A percentile compares a stretch with the other conserved stretches of the same genome.
Conservation (phyloP, 2,888 invertebrate genomes). For the Galerucella nymphaeae region DNA sequence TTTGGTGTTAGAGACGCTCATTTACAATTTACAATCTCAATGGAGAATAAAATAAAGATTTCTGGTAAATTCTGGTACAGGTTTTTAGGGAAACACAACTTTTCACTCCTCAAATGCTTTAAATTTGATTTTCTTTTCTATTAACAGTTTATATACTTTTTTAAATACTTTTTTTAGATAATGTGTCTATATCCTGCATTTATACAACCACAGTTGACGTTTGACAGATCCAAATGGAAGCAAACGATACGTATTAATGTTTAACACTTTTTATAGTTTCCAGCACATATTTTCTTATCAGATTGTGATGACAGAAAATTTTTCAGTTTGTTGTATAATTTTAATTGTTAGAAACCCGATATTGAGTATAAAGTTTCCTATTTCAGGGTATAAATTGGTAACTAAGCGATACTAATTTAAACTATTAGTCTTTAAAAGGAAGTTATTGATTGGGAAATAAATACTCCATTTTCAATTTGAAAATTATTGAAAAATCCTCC, state of each 20-base stretch:
- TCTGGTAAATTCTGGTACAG: too few species aligned
- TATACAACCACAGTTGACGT: too few species aligned
- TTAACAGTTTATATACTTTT: too few species aligned
- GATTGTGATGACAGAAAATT: not conserved
- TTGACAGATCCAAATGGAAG: not conserved
- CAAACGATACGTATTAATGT: not conserved
- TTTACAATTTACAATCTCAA: too few species aligned
- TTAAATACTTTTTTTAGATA: too few species aligned
- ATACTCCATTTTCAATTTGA: not conserved
- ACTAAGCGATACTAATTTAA: constrained; percentile 8
- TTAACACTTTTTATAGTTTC: constrained; percentile 7
- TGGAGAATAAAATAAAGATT: too few species aligned
- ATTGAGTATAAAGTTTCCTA: not conserved
- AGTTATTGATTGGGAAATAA: not conserved
- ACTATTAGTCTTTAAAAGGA: not conserved
- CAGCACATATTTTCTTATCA: not conserved
- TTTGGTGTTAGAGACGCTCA: too few species aligned
- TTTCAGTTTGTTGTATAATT: not conserved
- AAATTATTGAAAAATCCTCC: not conserved
- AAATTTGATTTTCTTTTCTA: too few species aligned
- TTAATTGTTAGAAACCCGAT: not conserved
- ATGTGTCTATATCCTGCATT: too few species aligned
- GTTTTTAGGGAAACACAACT: too few species aligned
- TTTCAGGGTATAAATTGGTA: not conserved
- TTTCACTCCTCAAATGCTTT: too few species aligned